These are phyloP conservation scores for Drosophila athabasca DNA, from an alignment of 1,140 invertebrate species.

Conservation along the genomic window DNA sequence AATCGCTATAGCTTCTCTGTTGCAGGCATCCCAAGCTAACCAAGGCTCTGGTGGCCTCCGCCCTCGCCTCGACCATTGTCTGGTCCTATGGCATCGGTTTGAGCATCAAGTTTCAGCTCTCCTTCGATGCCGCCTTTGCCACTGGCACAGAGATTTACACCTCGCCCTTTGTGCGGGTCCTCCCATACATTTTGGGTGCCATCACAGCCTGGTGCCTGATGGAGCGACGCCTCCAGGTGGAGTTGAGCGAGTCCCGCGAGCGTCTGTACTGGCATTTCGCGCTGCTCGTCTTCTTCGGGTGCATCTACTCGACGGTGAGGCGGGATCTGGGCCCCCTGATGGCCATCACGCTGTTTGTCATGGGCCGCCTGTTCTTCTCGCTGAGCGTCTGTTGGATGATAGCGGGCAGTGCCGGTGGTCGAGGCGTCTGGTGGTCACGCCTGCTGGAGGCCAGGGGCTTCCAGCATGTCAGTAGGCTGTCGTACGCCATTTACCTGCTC, in stretches of 20 bases:
- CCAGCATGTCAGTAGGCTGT: slow-evolving; percentile 80
- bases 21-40: slow-evolving; percentile 65
- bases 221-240: slow-evolving; percentile 31
- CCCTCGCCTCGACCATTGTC: slow-evolving; percentile 52
- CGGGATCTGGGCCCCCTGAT: slow-evolving; percentile 64
- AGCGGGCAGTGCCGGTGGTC: slow-evolving; percentile 69
- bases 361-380: slow-evolving; percentile 75
- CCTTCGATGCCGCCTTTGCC: slow-evolving; percentile 76
- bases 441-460: slow-evolving; percentile 77
- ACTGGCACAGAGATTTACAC: slow-evolving; percentile 82
- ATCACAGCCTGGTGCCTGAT: slow-evolving; percentile 68
- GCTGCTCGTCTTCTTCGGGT: slow-evolving; percentile 66
- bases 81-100: slow-evolving; percentile 72
- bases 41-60: slow-evolving; percentile 49
- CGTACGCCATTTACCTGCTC: slow-evolving; percentile 80
- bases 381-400: slow-evolving; percentile 82
- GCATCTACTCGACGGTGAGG: slow-evolving; percentile 78
- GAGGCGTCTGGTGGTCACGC: slow-evolving; percentile 77
- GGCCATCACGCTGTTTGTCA: slow-evolving; percentile 71
- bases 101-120: slow-evolving; percentile 70
- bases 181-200: slow-evolving; percentile 77
- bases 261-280: slow-evolving; percentile 74
- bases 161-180: slow-evolving; percentile 75
- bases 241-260: slow-evolving; percentile 51
- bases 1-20: neutral